Conservation (phyloP, 2,888 invertebrate genomes). For the Agriotes lineatus region DNA sequence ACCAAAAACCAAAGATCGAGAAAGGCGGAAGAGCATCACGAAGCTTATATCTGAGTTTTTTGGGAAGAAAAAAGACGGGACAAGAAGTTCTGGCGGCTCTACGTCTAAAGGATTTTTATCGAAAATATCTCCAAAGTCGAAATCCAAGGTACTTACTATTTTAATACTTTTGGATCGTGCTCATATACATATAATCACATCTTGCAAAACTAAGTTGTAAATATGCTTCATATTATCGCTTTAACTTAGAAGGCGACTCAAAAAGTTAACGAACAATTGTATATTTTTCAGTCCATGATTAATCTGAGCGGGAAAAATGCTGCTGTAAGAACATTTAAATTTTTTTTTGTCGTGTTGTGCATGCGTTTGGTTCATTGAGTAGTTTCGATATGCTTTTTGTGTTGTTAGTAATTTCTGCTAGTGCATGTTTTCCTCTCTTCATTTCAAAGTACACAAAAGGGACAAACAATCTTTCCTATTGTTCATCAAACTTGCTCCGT, state of each 20-base stretch:
- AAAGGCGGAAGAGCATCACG: slow-evolving; percentile 84
- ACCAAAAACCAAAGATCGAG: slow-evolving; percentile 71
- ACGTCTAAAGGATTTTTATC: slow-evolving; percentile 68
- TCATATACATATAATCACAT: slow-evolving; percentile 6
- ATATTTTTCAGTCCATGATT: slow-evolving; percentile 71
- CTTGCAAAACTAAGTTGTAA: slow-evolving; percentile 21
- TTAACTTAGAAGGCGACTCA: slow-evolving; percentile 17
- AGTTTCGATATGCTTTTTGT: too few relatives aligned
- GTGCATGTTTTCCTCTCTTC: too few relatives aligned
- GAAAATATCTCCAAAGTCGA: slow-evolving; percentile 73
- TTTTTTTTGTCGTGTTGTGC: slow-evolving; percentile 39
- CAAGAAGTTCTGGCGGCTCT: slow-evolving; percentile 58
- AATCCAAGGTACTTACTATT: slow-evolving; percentile 70
- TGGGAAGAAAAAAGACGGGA: slow-evolving; percentile 77
- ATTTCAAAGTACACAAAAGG: too few relatives aligned
- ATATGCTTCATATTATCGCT: slow-evolving; percentile 25
- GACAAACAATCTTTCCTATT: too few relatives aligned
- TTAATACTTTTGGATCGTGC: neutral
- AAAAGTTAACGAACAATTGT: slow-evolving; percentile 44
- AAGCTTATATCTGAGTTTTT: slow-evolving; percentile 88
- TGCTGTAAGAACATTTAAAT: slow-evolving; percentile 63
- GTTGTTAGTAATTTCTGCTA: too few relatives aligned
- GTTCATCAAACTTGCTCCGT: too few relatives aligned
- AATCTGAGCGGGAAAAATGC: slow-evolving; percentile 66
- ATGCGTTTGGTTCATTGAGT: too few relatives aligned